Base-by-base conservation (phyloP, 2,113 vertebrate species). In the Melanostigma gelatinosum region DNA sequence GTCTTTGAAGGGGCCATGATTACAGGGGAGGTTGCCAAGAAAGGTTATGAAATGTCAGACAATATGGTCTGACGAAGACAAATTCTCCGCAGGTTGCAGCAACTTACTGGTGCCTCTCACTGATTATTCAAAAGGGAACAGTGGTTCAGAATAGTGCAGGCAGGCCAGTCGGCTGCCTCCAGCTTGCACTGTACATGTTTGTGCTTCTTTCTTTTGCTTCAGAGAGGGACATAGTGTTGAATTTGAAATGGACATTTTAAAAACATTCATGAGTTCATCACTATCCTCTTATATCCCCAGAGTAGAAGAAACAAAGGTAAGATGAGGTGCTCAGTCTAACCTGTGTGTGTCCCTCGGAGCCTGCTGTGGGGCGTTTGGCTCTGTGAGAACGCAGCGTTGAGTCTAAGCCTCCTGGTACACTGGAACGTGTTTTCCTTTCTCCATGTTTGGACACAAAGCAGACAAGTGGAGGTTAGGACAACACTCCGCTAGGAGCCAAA, bases 381-480 rank as follows among this genome's bases (percentile, higher is more conserved):
- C 75, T 92, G 90, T 91, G 92, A 93, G 92, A 93, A 94, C 34
- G 72, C 80, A 66, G 82, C 57, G 40, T 7, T 55, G 83, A 88
- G 84, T 88, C 75, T 93, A 93, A 94, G 83, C 88, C 85, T 84
- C 83, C 79, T 57, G 70, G 83, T 92, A 88, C 84, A 86, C 67
- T 87, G 79, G 84, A 88, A 87, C 67, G 77, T 93, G 93, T 94
- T 94, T 93, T 93, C 85, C 86, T 93, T 93, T 93, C 92, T 89
- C 87, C 76, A 60, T 93, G 92, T 93, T 94, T 94, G 88, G 90
- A 93, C 92, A 92, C 92, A 93, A 88, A 93, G 89, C 91, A 93
- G 93, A 93, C 93, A 92, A 89, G 87, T 87, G 88, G 92, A 94
- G 93, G 92, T 94, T 94, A 95, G 91, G 83, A 94, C 89, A 94